Evolutionary conservation across 1,140 invertebrate species (phyloP), one percentile per base, ranked within the genome.

Genomic region (Atta colombica): DNA sequence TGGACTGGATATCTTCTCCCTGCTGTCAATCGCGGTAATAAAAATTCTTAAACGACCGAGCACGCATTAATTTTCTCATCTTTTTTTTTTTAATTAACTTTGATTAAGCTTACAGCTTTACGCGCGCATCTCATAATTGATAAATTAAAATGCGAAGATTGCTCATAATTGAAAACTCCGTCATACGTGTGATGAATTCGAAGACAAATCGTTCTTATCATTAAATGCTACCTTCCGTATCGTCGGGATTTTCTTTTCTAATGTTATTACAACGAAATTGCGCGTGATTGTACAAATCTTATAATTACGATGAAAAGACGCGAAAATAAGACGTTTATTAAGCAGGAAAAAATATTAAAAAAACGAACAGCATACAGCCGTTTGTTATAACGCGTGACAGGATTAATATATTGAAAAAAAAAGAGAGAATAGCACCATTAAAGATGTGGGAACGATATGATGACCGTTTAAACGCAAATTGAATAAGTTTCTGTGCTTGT

Each of bases 371-470:
- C 28, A 65, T 6, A 7, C 16, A 39, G 1, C 4, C 35, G 31
- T 66, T 35, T 5, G 31, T 65, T 51, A 51, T 16, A 39, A 66
- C 14, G 31, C 63, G 66, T 69, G 63, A 39, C 66, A 68, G 77
- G 14, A 66, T 80, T 53, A 39, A 55, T 68, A 66, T 12, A 2
- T 35, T 21, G 12, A 49, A 51, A 35, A 66, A 5, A 66, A 5
- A 12, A 66, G 18, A 66, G 18, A 66, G 7, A 66, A 66, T 21
- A 8, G 16, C 39, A 51, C 8, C 35, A 55, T 63, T 49, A 51
- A 78, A 78, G n/a, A 66, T 77, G 58, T 77, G 74, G 21, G 58
- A 77, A 45, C 16, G 35, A 77, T 66, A 68, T 61, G 63, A 58
- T 78, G 28, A 78, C 45, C 25, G 60, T 61, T 49, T 53, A 58